Percentiles rank a stretch among this genome's conserved stretches.
phyloP scores from a whole-genome alignment of 2,113 vertebrate genomes.

The Indri indri region DNA sequence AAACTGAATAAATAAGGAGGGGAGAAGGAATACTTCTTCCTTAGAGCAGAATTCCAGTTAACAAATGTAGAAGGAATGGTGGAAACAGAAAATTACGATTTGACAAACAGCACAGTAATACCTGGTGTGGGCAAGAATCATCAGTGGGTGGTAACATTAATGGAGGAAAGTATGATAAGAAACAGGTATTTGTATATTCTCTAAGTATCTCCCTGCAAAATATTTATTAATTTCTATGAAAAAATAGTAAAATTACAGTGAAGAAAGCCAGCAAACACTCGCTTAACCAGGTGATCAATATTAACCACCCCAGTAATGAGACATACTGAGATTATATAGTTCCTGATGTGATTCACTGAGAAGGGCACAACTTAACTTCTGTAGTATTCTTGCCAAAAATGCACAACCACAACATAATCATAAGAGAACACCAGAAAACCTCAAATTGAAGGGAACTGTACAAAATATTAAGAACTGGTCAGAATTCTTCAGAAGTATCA shows the following conservation, averaged over 20 bases:
- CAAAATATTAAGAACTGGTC: neutral
- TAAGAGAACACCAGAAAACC: neutral
- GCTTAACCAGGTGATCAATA: neutral
- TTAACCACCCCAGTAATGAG: neutral
- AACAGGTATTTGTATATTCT: neutral
- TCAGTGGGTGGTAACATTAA: neutral
- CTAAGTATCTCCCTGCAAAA: neutral
- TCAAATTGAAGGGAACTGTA: neutral
- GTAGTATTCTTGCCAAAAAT: neutral
- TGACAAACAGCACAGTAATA: neutral
- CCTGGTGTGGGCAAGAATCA: neutral
- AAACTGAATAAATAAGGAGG: neutral
- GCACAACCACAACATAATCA: neutral
- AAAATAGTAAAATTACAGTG: neutral
- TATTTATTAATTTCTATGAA: neutral
- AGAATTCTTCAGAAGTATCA: neutral
- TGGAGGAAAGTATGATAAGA: neutral
- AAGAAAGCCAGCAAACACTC: neutral
- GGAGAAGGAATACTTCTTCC: neutral
- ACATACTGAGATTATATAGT: neutral
- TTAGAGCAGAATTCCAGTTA: neutral
- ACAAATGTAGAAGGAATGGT: neutral
- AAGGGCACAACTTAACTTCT: neutral
- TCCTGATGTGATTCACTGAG: neutral
- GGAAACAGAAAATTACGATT: neutral